phyloP scores from a whole-genome alignment of 2,113 vertebrate species.

The Protobothrops flavoviridis region DNA sequence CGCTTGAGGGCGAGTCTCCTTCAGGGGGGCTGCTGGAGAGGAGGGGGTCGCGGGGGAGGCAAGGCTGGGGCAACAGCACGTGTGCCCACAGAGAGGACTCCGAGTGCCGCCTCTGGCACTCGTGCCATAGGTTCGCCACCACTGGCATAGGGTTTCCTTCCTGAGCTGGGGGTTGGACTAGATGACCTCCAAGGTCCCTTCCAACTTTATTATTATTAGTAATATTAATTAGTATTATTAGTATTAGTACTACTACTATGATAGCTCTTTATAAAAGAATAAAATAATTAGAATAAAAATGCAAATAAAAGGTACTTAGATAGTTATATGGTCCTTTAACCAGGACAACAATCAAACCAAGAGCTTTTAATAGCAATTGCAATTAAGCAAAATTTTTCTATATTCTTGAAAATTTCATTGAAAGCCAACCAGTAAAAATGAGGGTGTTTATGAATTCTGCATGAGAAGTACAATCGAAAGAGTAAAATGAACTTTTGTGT shows the following conservation, averaged over 20 bases:
- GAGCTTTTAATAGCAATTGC: neutral
- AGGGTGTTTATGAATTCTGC: neutral
- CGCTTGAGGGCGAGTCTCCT: no score
- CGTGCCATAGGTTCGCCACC: no score
- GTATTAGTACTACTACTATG: neutral
- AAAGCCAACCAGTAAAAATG: neutral
- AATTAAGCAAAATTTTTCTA: neutral
- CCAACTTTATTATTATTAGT: no score
- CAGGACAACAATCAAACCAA: neutral
- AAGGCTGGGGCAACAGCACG: no score
- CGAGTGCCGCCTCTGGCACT: no score
- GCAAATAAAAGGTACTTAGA: neutral
- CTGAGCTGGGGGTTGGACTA: no score
- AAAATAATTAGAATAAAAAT: neutral
- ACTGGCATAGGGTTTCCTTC: no score
- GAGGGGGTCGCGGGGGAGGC: no score
- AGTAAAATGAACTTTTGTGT: neutral
- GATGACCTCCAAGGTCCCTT: no score
- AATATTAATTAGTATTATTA: no score
- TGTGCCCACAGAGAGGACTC: no score
- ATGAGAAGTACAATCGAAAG: neutral
- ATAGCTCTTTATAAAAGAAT: neutral
- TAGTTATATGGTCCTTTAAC: neutral
- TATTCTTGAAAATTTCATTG: neutral
- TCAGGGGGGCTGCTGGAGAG: no score